Conservation (phyloP, 2,888 invertebrate genomes). For the Nomada ferruginata region DNA sequence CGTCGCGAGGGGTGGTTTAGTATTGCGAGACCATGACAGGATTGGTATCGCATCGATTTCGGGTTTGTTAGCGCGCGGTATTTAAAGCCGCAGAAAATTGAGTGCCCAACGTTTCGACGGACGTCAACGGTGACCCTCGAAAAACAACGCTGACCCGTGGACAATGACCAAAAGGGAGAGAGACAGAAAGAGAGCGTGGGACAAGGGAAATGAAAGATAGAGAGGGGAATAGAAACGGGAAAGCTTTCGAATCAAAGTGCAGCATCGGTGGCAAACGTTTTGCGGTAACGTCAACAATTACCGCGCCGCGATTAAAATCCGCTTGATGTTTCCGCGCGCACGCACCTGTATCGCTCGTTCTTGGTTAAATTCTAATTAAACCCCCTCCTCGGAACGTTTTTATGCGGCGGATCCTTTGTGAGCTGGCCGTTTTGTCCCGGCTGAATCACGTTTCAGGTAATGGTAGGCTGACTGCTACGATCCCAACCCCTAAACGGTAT, state of each 20-base stretch:
- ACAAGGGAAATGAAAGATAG: neutral
- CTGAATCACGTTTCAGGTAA: conserved; percentile 38
- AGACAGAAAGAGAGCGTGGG: neutral
- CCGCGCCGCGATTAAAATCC: conserved; percentile 31
- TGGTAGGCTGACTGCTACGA: conserved; percentile 1
- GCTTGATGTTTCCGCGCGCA: conserved; percentile 12
- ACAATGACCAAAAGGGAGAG: neutral
- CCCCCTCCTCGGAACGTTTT: conserved; percentile 30
- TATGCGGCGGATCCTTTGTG: conserved; percentile 30
- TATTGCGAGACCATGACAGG: neutral
- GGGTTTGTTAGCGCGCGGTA: conserved; percentile 35
- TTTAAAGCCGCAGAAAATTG: conserved; percentile 56
- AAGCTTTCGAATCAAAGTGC: conserved; percentile 28
- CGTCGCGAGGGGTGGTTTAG: conserved; percentile 7
- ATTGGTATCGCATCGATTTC: conserved; percentile 28
- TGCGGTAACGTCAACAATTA: conserved; percentile 46
- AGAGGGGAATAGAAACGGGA: neutral
- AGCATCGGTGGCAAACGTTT: conserved; percentile 27
- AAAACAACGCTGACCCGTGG: conserved; percentile 21
- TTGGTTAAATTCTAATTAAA: conserved; percentile 48
- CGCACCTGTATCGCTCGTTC: neutral
- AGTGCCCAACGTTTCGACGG: conserved; percentile 36
- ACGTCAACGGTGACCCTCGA: neutral
- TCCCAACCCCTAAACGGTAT: neutral
- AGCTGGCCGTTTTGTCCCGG: conserved; percentile 14